These are phyloP conservation scores for Drosophila austrosaltans DNA, from an alignment of 2,888 invertebrate genomes.

Conservation along the genomic window DNA sequence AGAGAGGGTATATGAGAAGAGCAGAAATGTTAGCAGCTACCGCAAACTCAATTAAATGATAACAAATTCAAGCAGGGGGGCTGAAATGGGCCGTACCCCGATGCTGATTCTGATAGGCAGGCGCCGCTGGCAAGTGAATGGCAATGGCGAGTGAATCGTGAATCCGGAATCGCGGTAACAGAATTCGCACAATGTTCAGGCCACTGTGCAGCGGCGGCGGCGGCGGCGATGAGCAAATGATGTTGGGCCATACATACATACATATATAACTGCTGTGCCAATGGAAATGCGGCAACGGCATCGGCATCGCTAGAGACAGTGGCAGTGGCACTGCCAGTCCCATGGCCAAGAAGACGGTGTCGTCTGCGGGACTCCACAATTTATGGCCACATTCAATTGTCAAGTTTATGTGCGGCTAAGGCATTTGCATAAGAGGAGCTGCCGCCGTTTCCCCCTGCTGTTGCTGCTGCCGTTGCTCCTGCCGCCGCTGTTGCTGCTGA, in stretches of 20 bases:
- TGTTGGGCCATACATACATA: background rate
- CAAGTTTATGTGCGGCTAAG: conserved; percentile 70
- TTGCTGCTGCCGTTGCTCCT: conserved; percentile 26
- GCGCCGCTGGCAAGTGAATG: conserved; percentile 69
- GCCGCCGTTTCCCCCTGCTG: conserved; percentile 20
- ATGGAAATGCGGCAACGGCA: background rate
- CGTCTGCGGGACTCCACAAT: conserved; percentile 61
- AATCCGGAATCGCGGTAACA: conserved; percentile 36
- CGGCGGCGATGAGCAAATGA: conserved; percentile 1
- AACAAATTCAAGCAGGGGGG: conserved; percentile 58
- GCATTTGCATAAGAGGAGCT: conserved; percentile 72
- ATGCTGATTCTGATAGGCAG: conserved; percentile 61
- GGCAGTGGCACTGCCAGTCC: background rate
- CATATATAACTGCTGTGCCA: background rate
- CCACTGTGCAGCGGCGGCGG: conserved; percentile 48
- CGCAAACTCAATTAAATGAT: conserved; percentile 73
- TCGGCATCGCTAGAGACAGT: no score
- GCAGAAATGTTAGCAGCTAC: conserved; percentile 52
- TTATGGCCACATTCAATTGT: conserved; percentile 83
- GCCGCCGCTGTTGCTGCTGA: conserved; percentile 56
- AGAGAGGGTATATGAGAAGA: background rate
- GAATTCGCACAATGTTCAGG: conserved; percentile 61
- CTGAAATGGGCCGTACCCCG: conserved; percentile 27
- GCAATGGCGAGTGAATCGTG: conserved; percentile 31
- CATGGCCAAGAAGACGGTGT: conserved; percentile 6